Conservation (phyloP, 2,797 vertebrate species). For the Masticophis lateralis region DNA sequence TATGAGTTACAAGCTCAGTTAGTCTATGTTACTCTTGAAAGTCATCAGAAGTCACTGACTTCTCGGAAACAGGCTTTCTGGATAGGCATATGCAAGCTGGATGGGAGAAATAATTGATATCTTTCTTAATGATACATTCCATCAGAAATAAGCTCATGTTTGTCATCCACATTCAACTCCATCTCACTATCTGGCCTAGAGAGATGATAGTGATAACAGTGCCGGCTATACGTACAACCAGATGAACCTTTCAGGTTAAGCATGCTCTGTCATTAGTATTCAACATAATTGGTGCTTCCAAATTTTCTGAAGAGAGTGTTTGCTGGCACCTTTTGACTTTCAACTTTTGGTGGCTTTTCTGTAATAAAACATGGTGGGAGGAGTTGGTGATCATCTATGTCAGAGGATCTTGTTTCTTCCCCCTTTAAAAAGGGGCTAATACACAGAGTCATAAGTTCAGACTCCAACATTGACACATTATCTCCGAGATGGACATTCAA, state of each 20-base stretch:
- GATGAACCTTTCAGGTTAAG: neutral
- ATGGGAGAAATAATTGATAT: neutral
- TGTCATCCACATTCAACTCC: neutral
- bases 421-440: neutral
- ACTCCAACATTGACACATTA: neutral
- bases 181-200: neutral
- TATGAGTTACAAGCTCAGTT: neutral
- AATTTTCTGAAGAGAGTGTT: neutral
- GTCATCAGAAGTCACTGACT: neutral
- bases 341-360: neutral
- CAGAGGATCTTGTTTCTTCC: neutral
- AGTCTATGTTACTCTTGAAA: neutral
- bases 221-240: neutral
- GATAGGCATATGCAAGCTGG: neutral
- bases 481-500: neutral
- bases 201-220: neutral
- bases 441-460: neutral
- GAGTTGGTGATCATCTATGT: neutral
- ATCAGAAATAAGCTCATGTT: neutral
- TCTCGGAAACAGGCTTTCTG: neutral
- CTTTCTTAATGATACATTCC: neutral
- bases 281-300: neutral
- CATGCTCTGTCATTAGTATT: neutral
- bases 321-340: neutral
- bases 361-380: neutral